Evolutionary conservation across 2,113 vertebrate genomes (phyloP).

Genomic region (Passerina amoena): DNA sequence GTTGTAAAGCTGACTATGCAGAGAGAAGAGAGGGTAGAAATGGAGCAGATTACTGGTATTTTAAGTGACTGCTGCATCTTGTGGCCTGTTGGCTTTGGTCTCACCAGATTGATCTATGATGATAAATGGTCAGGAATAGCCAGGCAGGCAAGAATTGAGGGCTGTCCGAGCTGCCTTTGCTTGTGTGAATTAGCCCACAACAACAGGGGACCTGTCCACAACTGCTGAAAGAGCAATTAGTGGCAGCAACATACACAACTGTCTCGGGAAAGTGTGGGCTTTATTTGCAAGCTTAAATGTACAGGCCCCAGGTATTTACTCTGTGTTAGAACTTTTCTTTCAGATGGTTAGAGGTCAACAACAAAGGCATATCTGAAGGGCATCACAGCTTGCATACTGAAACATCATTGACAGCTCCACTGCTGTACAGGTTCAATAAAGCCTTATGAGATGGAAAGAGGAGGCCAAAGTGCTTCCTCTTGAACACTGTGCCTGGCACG

Average conservation of each 20-base stretch:
- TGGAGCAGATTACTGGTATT: slow-evolving; percentile 6
- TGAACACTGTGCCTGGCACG: background rate
- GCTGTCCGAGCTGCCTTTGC: slow-evolving; percentile 60
- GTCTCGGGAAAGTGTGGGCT: background rate
- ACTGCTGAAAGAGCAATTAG: slow-evolving; percentile 68
- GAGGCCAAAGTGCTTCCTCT: background rate
- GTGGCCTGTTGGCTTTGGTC: slow-evolving; percentile 12
- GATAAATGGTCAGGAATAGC: slow-evolving; percentile 63
- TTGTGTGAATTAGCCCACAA: slow-evolving; percentile 66
- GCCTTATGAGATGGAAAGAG: background rate
- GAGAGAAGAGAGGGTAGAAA: background rate
- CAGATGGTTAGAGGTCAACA: slow-evolving; percentile 59
- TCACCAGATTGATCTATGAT: background rate
- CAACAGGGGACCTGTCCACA: background rate
- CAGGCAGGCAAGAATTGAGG: background rate
- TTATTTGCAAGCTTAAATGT: slow-evolving; percentile 45
- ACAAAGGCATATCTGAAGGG: slow-evolving; percentile 60
- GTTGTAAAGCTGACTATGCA: background rate
- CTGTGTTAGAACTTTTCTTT: slow-evolving; percentile 43
- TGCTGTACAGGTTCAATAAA: slow-evolving; percentile 46
- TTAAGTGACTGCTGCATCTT: slow-evolving; percentile 45
- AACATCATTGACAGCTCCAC: slow-evolving; percentile 34
- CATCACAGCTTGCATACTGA: slow-evolving; percentile 12
- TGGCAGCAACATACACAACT: slow-evolving; percentile 28
- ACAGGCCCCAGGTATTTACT: slow-evolving; percentile 46